Conservation (phyloP, 1,140 invertebrate genomes). For the Nasonia giraulti region DNA sequence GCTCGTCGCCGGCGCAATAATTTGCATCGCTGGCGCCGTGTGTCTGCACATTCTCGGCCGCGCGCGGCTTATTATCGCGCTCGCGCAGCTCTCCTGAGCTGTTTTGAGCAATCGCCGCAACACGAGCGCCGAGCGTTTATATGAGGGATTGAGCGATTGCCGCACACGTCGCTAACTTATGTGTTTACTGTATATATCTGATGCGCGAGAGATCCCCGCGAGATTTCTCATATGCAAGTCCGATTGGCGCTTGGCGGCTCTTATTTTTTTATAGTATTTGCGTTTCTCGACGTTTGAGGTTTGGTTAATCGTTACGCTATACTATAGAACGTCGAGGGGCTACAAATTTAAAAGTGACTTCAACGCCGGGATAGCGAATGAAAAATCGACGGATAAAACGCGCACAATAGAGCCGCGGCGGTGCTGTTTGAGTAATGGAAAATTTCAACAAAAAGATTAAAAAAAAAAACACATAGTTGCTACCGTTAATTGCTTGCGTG, state of each 20-base stretch:
- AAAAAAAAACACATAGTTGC: not conserved
- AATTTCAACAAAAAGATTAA: not conserved
- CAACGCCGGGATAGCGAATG: not conserved
- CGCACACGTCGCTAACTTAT: constrained; percentile 21
- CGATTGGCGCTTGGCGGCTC: not conserved
- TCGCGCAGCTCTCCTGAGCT: not conserved
- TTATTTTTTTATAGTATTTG: not conserved
- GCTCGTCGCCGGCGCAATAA: constrained; percentile 28
- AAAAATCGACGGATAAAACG: not conserved
- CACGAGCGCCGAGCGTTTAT: constrained; percentile 11
- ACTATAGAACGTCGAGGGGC: not conserved
- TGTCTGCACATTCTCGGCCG: constrained; percentile 29
- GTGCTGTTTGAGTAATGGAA: not conserved
- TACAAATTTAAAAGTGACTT: not conserved
- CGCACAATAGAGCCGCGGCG: not conserved
- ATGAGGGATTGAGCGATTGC: constrained; percentile 39
- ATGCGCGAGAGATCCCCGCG: not conserved
- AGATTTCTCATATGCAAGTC: constrained; percentile 10
- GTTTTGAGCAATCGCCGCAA: constrained; percentile 46
- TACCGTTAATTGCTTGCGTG: constrained; percentile 5
- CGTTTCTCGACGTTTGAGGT: too few relatives aligned
- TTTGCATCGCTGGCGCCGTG: constrained; percentile 48
- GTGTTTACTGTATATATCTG: not conserved
- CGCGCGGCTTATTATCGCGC: constrained; percentile 31
- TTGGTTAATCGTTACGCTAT: too few relatives aligned